Evolutionary conservation across 2,797 vertebrate genomes (phyloP).

Genomic region (Perodicticus potto): DNA sequence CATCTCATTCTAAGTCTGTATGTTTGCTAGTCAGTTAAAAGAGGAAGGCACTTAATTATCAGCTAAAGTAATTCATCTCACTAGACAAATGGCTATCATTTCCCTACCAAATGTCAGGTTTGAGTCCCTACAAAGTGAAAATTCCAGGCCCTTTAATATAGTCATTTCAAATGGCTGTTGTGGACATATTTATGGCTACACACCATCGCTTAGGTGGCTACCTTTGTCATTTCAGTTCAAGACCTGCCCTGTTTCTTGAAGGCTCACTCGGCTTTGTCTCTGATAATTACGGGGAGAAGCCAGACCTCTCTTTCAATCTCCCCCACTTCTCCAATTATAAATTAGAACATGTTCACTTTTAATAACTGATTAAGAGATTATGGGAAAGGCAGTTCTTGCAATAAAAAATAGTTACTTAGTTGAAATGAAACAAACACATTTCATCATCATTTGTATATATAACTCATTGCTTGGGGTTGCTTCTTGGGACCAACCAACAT

Average conservation of each 20-base stretch:
- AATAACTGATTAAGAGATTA: neutral
- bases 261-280: neutral
- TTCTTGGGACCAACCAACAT: neutral
- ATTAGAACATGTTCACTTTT: neutral
- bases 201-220: neutral
- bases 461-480: neutral
- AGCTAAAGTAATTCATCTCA: neutral
- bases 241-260: neutral
- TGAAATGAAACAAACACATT: slow-evolving; percentile 35
- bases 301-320: neutral
- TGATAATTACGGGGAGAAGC: neutral
- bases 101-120: neutral
- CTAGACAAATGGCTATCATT: neutral
- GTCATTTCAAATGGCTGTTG: neutral
- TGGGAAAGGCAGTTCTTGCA: neutral
- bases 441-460: neutral
- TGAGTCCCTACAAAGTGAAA: neutral
- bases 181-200: neutral
- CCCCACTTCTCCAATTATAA: neutral
- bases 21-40: neutral
- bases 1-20: neutral
- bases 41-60: neutral
- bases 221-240: neutral
- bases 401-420: slow-evolving; percentile 27
- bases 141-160: neutral